phyloP scores from a whole-genome alignment of 2,113 vertebrate species.

The Anarhynchus alexandrinus region DNA sequence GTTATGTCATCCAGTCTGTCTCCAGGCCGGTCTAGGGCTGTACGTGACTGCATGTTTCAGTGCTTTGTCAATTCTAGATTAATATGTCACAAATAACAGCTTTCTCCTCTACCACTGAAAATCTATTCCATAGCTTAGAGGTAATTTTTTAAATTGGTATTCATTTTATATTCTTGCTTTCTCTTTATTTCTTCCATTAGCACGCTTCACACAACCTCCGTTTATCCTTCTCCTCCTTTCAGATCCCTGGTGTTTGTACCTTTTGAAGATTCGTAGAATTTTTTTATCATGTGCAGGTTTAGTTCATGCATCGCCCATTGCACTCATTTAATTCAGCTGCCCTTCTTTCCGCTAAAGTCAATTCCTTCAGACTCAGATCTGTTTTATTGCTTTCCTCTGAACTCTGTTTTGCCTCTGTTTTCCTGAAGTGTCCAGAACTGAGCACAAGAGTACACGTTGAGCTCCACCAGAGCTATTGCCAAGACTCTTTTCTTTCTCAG shows the following conservation, averaged over 20 bases:
- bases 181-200: background rate
- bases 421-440: background rate
- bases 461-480: background rate
- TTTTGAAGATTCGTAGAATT: background rate
- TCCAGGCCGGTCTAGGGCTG: background rate
- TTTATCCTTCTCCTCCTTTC: background rate
- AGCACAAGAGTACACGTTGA: background rate
- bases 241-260: background rate
- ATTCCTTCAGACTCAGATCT: background rate
- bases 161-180: conserved; percentile 11
- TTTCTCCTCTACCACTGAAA: background rate
- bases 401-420: background rate
- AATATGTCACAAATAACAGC: conserved; percentile 40
- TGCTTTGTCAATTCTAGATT: conserved; percentile 47
- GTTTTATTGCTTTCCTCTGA: background rate
- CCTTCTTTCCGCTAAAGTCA: background rate
- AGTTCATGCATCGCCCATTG: background rate
- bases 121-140: background rate
- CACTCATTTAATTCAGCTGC: background rate
- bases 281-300: background rate
- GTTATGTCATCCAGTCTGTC: conserved; percentile 34
- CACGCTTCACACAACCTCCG: background rate
- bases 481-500: background rate
- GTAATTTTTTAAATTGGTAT: background rate
- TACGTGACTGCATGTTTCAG: conserved; percentile 5